Evolutionary conservation across 2,113 vertebrate genomes (phyloP), one percentile per base, ranked within the genome.

Genomic region (Tor tambroides): DNA sequence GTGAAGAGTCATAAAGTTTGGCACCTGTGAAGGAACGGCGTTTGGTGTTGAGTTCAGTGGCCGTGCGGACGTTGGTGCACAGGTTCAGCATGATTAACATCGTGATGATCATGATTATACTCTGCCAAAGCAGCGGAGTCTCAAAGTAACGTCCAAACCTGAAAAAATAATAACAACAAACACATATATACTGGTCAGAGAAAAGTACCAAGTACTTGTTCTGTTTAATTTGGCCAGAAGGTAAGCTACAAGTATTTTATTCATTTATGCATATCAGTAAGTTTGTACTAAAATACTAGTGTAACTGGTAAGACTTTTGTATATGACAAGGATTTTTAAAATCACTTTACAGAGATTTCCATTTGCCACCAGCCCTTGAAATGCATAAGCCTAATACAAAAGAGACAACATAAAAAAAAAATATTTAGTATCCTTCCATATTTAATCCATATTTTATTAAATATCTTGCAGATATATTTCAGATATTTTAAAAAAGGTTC

Each of bases 61-160:
- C 93, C 92, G 95, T 93, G 0, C 96, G 97, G 85, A 99, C 96
- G 75, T 94, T 93, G 17, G 97, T 99, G 94, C 98, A 99, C 78
- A 98, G 93, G 88, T 96, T 96, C 91, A 99, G 94, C 98, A 99
- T 99, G 91, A 97, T 92, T 71, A 99, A 92, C 98, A 99, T 99
- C 71, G 98, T 97, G 72, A 93, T 88, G 86, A 98, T 99, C 98
- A 99, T 99, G 91, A 99, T 95, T 83, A 98, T 94, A 92, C 98
- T 99, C 92, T 99, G 98, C 96, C 97, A 98, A 80, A 99, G 88
- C 38, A 99, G 95, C 0, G 97, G 96, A 0, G 96, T 96, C 91
- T 99, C 98, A 71, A 98, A 99, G 90, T 89, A 97, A 87, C 94
- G 95, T 51, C 98, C 98, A 43, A 98, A 98, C 94, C 98, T 99